Conservation (phyloP, 1,140 invertebrate species). For the Wasmannia auropunctata region DNA sequence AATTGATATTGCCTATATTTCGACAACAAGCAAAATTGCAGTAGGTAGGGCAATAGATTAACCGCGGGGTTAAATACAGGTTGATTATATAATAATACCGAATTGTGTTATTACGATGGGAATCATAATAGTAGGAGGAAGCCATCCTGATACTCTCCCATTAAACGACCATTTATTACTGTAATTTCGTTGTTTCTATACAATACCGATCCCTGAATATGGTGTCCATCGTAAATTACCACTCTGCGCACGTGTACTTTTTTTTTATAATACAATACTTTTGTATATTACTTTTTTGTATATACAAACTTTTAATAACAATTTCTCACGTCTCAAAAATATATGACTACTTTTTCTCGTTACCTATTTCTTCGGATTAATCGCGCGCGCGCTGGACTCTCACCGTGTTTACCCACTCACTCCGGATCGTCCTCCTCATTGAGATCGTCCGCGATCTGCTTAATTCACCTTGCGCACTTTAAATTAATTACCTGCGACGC, state of each 20-base stretch:
- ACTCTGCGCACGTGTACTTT: neutral
- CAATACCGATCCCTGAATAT: neutral
- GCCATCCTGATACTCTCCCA: neutral
- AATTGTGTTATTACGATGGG: constrained; percentile 6
- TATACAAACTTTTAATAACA: constrained; percentile 6
- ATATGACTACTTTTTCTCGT: neutral
- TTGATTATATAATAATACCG: constrained; percentile 49
- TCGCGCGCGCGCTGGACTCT: neutral
- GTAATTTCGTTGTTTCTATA: constrained; percentile 28
- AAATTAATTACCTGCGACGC: constrained; percentile 75
- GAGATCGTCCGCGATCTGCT: neutral
- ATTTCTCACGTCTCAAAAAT: neutral
- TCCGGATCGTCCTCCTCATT: neutral
- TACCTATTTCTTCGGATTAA: neutral
- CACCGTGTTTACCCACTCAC: neutral
- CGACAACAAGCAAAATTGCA: neutral
- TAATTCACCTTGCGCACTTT: constrained; percentile 39
- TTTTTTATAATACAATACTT: neutral
- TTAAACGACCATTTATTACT: constrained; percentile 27
- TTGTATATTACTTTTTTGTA: too few species aligned
- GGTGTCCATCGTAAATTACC: neutral
- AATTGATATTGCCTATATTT: constrained; percentile 9
- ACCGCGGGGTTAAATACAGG: constrained; percentile 8
- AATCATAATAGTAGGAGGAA: neutral
- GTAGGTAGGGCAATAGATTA: neutral